These are phyloP conservation scores for Psammodynastes pulverulentus DNA, from an alignment of 2,113 vertebrate genomes.

Conservation along the genomic window DNA sequence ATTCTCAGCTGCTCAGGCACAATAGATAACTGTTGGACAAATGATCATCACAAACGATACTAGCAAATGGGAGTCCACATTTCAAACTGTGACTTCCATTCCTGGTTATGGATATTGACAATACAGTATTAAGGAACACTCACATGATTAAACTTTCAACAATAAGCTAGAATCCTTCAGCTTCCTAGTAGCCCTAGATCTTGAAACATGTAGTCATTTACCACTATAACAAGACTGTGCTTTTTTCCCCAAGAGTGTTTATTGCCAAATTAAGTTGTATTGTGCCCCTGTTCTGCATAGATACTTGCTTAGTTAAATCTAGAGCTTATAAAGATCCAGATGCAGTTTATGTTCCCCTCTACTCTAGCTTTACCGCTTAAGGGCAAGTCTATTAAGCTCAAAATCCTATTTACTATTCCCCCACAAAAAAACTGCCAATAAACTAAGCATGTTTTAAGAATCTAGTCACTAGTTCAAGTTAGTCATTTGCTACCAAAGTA, in stretches of 20 bases:
- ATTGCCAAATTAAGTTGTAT: constrained; percentile 56
- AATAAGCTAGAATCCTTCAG: constrained; percentile 7
- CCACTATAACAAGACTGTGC: constrained; percentile 54
- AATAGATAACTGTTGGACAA: neutral
- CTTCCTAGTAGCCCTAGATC: constrained; percentile 22
- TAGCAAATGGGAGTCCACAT: neutral
- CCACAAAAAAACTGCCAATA: neutral
- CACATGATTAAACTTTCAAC: constrained; percentile 12
- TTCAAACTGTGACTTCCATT: constrained; percentile 12
- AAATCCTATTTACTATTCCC: constrained; percentile 25
- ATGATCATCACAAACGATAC: constrained; percentile 2
- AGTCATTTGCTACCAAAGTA: constrained; percentile 43
- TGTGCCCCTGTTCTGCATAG: constrained; percentile 32
- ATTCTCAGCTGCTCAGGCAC: constrained; percentile 5
- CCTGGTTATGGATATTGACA: neutral
- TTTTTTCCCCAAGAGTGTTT: constrained; percentile 58
- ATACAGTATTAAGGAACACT: constrained; percentile 2
- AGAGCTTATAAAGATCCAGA: neutral
- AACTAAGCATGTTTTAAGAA: constrained; percentile 17
- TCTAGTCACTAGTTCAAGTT: constrained; percentile 21
- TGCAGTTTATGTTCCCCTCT: neutral
- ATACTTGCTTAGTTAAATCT: neutral
- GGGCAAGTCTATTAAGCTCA: constrained; percentile 18
- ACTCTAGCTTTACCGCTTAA: neutral
- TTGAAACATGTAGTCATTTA: constrained; percentile 4